Base-by-base conservation (phyloP, 2,888 invertebrate genomes). In the Drosophila setosimentum region DNA sequence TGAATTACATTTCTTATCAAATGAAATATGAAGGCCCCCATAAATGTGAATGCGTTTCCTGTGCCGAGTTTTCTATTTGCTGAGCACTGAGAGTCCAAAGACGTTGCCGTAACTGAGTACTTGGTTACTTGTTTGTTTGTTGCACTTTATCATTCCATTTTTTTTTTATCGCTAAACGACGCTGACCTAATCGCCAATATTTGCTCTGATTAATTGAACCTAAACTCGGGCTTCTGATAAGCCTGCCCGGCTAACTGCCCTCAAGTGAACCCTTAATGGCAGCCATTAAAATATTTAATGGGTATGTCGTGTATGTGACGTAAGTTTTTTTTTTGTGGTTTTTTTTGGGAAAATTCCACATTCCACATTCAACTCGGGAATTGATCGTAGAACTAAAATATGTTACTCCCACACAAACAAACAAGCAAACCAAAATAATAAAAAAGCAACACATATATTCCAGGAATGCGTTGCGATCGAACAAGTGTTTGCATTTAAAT, bases 141-240 rank as follows among this genome's bases (percentile, higher is more conserved):
- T 13, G 42, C 3, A 55, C 55, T 61, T 68, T 68, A 68, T 68
- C 55, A n/a, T n/a, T n/a, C n/a, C n/a, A n/a, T n/a, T n/a, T n/a
- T n/a, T 35, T 54, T 53, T 72, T 75, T 83, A 82, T 82, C 85
- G 68, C 73, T 29, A 11, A 60, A 21, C 73, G 89, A 21, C 73
- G 89, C 67, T 88, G 88, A 90, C 87, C 87, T 74, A 90, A 90
- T 86, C 50, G 69, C 73, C 61, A 90, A 87, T 87, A 87, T 90
- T 87, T 90, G 73, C 74, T 57, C 72, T 75, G 77, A 73, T 86
- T 89, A 80, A 67, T 57, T 29, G 61, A 40, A 24, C 37, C 59
- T 51, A 30, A 59, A 49, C 33, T 29, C 18, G 27, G 16, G 58
- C 32, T 57, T 16, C 53, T 63, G 77, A 88, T 83, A 81, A 78